Conservation (phyloP, 2,797 vertebrate species). For the Parauchenoglanis ngamensis region DNA sequence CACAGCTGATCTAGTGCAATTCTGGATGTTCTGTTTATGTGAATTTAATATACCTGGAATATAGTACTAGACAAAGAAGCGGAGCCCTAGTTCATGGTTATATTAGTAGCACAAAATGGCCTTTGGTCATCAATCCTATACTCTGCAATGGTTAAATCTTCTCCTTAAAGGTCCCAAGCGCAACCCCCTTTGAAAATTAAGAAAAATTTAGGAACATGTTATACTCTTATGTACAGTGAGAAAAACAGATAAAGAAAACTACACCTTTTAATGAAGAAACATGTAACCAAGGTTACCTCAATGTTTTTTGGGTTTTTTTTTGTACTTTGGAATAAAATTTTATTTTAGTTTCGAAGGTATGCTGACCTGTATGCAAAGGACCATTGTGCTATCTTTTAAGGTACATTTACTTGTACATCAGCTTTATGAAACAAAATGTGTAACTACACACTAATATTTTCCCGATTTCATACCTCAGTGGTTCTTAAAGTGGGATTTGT, state of each 20-base stretch:
- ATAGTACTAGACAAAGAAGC: neutral
- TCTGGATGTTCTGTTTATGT: neutral
- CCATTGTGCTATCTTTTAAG: neutral
- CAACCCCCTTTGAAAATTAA: neutral
- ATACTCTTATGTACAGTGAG: neutral
- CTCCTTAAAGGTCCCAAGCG: neutral
- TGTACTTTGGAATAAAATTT: neutral
- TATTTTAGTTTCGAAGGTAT: neutral
- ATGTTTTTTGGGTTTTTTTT: neutral
- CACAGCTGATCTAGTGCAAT: neutral
- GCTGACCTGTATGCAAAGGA: neutral
- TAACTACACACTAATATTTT: neutral
- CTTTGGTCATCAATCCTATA: neutral
- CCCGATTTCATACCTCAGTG: neutral
- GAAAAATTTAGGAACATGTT: neutral
- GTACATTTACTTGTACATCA: neutral
- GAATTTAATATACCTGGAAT: neutral
- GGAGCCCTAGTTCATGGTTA: neutral
- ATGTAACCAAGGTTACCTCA: neutral
- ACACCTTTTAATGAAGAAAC: neutral
- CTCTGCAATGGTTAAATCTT: neutral
- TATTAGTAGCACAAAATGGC: neutral
- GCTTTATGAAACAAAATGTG: neutral
- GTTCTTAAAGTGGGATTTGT: neutral
- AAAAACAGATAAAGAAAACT: neutral